Evolutionary conservation across 2,113 vertebrate species (phyloP).

Genomic region (Nansenia antarctica): DNA sequence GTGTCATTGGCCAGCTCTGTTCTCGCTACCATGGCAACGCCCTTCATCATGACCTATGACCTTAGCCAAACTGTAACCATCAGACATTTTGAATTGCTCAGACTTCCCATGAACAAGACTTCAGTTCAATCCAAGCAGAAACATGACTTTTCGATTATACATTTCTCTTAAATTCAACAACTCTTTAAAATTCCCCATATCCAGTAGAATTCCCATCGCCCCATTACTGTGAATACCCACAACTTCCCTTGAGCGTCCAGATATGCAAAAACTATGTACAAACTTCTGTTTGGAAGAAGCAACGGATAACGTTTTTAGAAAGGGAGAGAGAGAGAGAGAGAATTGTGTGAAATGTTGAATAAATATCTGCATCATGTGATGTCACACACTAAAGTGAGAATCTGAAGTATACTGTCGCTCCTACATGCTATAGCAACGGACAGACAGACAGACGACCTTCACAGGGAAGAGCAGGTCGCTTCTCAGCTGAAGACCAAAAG

Average conservation of each 20-base stretch:
- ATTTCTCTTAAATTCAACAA: slow-evolving; percentile 8
- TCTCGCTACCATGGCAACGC: not conserved
- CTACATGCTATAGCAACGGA: slow-evolving; percentile 74
- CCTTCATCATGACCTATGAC: not conserved
- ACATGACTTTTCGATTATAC: slow-evolving; percentile 16
- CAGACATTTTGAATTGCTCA: no score
- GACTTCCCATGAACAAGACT: not conserved
- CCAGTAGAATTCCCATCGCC: not conserved
- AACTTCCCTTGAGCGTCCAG: slow-evolving; percentile 32
- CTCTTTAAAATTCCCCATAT: no score
- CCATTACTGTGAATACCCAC: not conserved
- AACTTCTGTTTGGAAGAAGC: slow-evolving; percentile 46
- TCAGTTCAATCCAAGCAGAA: slow-evolving; percentile 10
- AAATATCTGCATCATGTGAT: slow-evolving; percentile 63
- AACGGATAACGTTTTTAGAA: not conserved
- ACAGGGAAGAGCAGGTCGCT: slow-evolving; percentile 19
- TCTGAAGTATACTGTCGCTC: slow-evolving; percentile 64
- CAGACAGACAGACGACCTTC: slow-evolving; percentile 26
- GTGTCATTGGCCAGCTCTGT: slow-evolving; percentile 49
- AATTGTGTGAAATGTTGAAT: slow-evolving; percentile 46
- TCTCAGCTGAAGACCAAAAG: slow-evolving; percentile 63
- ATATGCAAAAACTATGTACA: slow-evolving; percentile 38
- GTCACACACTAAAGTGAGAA: slow-evolving; percentile 28
- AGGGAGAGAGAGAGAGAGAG: slow-evolving; percentile 1
- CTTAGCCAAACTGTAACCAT: slow-evolving; percentile 29